Percentiles rank a stretch among this genome's conserved stretches.
Conservation (phyloP, 2,888 invertebrate genomes). For the Drosophila subquinaria region DNA sequence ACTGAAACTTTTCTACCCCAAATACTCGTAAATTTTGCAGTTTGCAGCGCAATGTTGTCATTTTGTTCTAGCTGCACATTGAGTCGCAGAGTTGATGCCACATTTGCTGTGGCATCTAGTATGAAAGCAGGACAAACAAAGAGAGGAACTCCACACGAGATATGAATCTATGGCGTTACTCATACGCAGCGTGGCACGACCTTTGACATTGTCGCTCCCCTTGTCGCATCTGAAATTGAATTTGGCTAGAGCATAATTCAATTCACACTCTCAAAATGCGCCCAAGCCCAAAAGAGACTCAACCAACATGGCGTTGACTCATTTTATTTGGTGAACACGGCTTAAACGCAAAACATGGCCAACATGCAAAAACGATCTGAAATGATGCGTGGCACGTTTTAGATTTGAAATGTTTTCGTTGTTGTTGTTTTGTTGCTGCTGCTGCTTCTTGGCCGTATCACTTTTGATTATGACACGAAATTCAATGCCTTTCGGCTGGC, state of each 20-base stretch:
- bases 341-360: conserved; percentile 23
- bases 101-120: conserved; percentile 41
- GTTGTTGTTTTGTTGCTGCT: not conserved
- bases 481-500: conserved; percentile 43
- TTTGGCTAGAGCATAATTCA: conserved; percentile 70
- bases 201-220: conserved; percentile 45
- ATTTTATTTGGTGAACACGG: conserved; percentile 8
- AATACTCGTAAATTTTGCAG: conserved; percentile 38
- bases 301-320: conserved; percentile 28
- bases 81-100: conserved; percentile 10
- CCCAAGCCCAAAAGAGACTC: not conserved
- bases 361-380: conserved; percentile 6
- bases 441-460: conserved; percentile 18
- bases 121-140: conserved; percentile 29
- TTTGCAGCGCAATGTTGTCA: conserved; percentile 46
- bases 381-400: conserved; percentile 18
- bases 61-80: conserved; percentile 54
- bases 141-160: not conserved
- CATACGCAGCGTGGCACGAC: conserved; percentile 62
- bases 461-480: conserved; percentile 46
- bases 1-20: conserved; percentile 31
- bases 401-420: conserved; percentile 9
- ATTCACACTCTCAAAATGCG: conserved; percentile 56
- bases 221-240: conserved; percentile 67
- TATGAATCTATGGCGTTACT: conserved; percentile 26